These are phyloP conservation scores for Cactoblastis cactorum DNA, from an alignment of 2,888 invertebrate genomes.

Conservation along the genomic window DNA sequence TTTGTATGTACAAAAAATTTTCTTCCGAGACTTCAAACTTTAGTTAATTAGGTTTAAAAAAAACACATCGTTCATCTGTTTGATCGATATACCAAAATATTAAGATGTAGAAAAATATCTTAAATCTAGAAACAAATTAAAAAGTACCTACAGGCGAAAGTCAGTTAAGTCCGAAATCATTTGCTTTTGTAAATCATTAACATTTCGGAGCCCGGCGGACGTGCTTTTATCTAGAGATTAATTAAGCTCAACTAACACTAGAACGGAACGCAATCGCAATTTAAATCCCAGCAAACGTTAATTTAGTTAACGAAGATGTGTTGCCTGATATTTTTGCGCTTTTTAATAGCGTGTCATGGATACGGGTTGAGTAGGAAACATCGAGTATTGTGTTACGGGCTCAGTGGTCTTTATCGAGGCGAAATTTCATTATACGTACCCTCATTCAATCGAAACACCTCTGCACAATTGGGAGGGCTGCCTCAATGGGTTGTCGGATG, in stretches of 20 bases:
- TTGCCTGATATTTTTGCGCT: conserved; percentile 72
- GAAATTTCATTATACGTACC: conserved; percentile 78
- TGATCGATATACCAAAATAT: too few species aligned
- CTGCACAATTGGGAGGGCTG: conserved; percentile 74
- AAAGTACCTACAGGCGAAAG: background rate
- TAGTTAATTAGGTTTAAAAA: too few species aligned
- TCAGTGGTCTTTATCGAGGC: conserved; percentile 74
- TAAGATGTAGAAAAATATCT: too few species aligned
- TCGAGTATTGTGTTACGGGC: conserved; percentile 75
- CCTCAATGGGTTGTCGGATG: conserved; percentile 77
- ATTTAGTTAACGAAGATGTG: conserved; percentile 68
- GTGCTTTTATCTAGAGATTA: conserved; percentile 11
- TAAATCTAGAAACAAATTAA: background rate
- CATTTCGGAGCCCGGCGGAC: conserved; percentile 7
- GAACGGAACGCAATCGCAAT: conserved; percentile 28
- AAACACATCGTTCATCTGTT: too few species aligned
- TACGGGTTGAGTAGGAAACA: conserved; percentile 75
- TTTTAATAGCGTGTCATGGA: conserved; percentile 75
- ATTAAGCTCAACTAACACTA: conserved; percentile 10
- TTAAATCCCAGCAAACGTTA: conserved; percentile 46
- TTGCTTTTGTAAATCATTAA: conserved; percentile 6
- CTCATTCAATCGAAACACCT: conserved; percentile 77
- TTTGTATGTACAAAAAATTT: too few species aligned
- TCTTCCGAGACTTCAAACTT: too few species aligned
- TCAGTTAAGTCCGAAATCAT: conserved; percentile 2